Base-by-base conservation (phyloP, 1,140 invertebrate species). In the Calephelis nemesis region DNA sequence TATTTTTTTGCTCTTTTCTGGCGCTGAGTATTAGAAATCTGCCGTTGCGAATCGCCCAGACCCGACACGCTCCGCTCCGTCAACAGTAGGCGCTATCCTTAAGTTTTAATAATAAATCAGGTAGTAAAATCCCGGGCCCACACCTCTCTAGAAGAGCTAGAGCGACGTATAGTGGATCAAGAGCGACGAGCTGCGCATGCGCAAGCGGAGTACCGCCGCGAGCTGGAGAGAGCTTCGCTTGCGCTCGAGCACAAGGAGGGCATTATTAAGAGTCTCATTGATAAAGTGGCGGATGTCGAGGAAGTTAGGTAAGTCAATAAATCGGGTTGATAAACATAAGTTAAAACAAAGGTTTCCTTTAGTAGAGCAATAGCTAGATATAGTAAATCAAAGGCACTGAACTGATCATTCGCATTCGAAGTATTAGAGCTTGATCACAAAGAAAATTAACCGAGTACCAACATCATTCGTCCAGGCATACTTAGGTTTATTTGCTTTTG, bases 211-310 rank as follows among this genome's bases (percentile, higher is more conserved):
- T 75, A 84, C 70, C 63, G 79, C 1, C 71, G 85, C 4, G 84
- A 89, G 67, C 69, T 91, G 30, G 85, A 88, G 49, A 47, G 88
- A 0, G 87, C 87, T 0, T 65, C 74, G 0, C 67, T 88, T 0
- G 85, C 83, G 4, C 63, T 90, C n/a, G 66, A 85, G 13, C 88
- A 90, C 65, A 90, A 90, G 68, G 87, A 90, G 72, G 82, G 74
- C 50, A 88, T 90, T 67, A 90, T 90, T 15, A 67, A 84, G 12
- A 88, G 79, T 42, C 82, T 89, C 8, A 84, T 91, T 3, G 87
- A 90, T 47, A 88, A 90, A 64, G 88, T 90, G 58, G 87, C 85
- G 1, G 87, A 87, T 62, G 87, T 90, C 0, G 88, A 87, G 67
- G 85, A 88, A 68, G 87, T 89, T 42, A 76, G 85, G 86, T 87